phyloP scores from a whole-genome alignment of 2,113 vertebrate genomes.

The Phrynosoma blainvillii region DNA sequence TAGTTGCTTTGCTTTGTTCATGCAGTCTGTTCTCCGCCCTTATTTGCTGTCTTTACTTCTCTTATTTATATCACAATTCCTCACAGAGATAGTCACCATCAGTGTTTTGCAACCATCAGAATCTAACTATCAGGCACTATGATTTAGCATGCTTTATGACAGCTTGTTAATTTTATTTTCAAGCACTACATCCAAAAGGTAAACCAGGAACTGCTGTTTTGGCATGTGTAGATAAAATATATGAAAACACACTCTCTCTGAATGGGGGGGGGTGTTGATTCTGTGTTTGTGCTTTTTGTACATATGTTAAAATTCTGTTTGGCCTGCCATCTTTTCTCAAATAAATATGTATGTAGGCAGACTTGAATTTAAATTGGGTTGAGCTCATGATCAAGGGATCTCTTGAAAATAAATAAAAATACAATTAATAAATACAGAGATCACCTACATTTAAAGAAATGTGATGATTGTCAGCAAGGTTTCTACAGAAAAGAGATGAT shows the following conservation, averaged over 20 bases:
- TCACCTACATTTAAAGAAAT: background rate
- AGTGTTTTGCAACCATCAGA: slow-evolving; percentile 64
- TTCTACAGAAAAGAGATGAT: fast-evolving
- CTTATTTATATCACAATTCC: slow-evolving; percentile 58
- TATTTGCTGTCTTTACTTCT: slow-evolving; percentile 42
- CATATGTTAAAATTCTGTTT: slow-evolving; percentile 57
- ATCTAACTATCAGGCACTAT: slow-evolving; percentile 59
- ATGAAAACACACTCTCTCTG: slow-evolving; percentile 43
- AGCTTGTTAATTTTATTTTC: slow-evolving; percentile 73
- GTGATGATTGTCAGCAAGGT: slow-evolving; percentile 19
- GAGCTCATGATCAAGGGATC: background rate
- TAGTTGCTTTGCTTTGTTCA: background rate
- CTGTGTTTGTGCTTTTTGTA: slow-evolving; percentile 66
- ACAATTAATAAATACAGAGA: background rate
- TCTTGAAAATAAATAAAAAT: slow-evolving; percentile 41
- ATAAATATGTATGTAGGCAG: slow-evolving; percentile 44
- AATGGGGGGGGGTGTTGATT: slow-evolving; percentile 70
- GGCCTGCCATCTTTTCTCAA: slow-evolving; percentile 49
- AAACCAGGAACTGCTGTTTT: slow-evolving; percentile 50
- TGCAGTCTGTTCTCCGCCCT: slow-evolving; percentile 23
- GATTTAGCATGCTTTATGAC: slow-evolving; percentile 65
- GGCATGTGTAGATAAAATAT: slow-evolving; percentile 45
- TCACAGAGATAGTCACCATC: slow-evolving; percentile 68
- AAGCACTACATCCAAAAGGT: slow-evolving; percentile 67
- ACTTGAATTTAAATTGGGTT: background rate